A percentile compares a stretch with the other conserved stretches of the same genome.
phyloP scores from a whole-genome alignment of 2,888 invertebrate genomes.

The Leptinotarsa juncta region DNA sequence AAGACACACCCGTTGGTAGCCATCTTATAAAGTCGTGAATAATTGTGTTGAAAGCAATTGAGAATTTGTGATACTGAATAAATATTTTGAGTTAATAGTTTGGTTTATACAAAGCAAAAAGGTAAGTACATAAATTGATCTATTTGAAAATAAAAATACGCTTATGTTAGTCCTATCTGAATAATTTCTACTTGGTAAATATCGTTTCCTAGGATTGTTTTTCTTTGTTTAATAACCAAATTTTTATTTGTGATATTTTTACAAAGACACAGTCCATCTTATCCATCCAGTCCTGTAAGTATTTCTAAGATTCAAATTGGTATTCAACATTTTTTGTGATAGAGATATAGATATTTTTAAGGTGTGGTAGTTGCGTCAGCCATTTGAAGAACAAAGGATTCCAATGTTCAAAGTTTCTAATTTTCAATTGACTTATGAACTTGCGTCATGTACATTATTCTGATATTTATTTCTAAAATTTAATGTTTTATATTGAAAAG shows the following conservation, averaged over 20 bases:
- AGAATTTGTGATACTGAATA: neutral
- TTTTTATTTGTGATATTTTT: slow-evolving; percentile 39
- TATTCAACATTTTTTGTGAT: neutral
- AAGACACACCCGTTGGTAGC: slow-evolving; percentile 28
- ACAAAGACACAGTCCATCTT: slow-evolving; percentile 23
- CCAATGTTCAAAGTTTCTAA: neutral
- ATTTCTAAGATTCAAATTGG: neutral
- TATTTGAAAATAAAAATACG: neutral
- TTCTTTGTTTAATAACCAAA: slow-evolving; percentile 46
- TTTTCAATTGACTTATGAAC: neutral
- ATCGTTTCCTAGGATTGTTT: slow-evolving; percentile 34
- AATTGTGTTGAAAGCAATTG: neutral
- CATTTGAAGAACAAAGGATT: slow-evolving; percentile 9
- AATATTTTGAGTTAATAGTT: slow-evolving; percentile 2
- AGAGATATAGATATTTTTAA: neutral
- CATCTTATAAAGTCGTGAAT: neutral
- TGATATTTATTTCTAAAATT: too few species aligned
- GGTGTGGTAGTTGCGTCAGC: slow-evolving; percentile 15
- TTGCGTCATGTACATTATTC: too few species aligned
- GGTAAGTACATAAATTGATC: neutral
- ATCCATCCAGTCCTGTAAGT: slow-evolving; percentile 15
- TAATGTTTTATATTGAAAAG: too few species aligned
- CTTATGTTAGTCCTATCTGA: too few species aligned
- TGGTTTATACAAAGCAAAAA: neutral
- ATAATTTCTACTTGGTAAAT: neutral